Conservation (phyloP, 2,888 invertebrate genomes). For the Anthophora plumipes region DNA sequence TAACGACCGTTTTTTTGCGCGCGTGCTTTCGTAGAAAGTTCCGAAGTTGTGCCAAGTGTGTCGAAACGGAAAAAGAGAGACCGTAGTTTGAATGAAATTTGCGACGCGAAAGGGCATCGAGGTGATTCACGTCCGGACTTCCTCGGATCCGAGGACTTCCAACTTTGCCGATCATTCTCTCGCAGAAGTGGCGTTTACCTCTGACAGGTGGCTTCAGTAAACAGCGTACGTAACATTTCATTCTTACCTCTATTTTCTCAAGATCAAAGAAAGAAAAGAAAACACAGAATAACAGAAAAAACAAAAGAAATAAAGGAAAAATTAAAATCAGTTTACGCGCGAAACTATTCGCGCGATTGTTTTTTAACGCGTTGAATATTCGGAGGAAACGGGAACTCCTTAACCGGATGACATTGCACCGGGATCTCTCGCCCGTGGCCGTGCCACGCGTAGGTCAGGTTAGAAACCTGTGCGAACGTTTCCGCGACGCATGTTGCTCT, state of each 20-base stretch:
- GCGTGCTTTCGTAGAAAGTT: slow-evolving; percentile 58
- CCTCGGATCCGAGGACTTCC: not conserved
- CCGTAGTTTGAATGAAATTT: slow-evolving; percentile 39
- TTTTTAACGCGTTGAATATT: not conserved
- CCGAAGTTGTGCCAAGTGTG: slow-evolving; percentile 54
- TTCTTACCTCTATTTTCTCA: no score
- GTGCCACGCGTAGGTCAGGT: slow-evolving; percentile 76
- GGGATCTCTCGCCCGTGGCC: slow-evolving; percentile 66
- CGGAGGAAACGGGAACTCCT: slow-evolving; percentile 17
- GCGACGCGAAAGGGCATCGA: slow-evolving; percentile 27
- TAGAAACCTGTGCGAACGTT: slow-evolving; percentile 76
- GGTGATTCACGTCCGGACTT: slow-evolving; percentile 39
- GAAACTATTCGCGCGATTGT: not conserved
- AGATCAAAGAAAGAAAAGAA: not conserved
- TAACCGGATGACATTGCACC: slow-evolving; percentile 66
- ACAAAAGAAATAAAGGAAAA: not conserved
- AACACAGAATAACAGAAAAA: no score
- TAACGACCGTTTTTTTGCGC: slow-evolving; percentile 35
- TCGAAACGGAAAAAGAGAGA: slow-evolving; percentile 27
- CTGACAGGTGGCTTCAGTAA: not conserved
- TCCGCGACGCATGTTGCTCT: slow-evolving; percentile 62
- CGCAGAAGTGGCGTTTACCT: slow-evolving; percentile 1
- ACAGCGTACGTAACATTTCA: slow-evolving; percentile 42
- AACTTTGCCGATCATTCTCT: slow-evolving; percentile 19
- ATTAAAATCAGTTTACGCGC: not conserved